Evolutionary conservation across 2,888 invertebrate genomes (phyloP).

Genomic region (Ophion ellenae): DNA sequence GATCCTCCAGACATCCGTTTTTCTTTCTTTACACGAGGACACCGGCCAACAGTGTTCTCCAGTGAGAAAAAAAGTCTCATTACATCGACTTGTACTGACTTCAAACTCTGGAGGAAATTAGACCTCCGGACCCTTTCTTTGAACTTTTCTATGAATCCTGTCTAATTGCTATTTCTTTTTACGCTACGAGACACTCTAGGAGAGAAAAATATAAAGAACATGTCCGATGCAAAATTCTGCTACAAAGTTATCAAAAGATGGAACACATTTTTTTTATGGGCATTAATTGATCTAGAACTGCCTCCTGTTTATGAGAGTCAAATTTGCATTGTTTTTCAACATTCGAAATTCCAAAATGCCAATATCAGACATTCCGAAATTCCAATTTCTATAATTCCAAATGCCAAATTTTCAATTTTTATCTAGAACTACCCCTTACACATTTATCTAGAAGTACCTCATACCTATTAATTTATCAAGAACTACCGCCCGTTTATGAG

Average conservation of each 20-base stretch:
- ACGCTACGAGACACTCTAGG: not conserved
- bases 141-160: not conserved
- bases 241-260: not conserved
- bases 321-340: no score
- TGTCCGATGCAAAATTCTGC: not conserved
- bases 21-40: not conserved
- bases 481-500: no score
- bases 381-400: no score
- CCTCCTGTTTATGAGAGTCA: no score
- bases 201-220: not conserved
- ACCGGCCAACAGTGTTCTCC: not conserved
- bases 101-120: not conserved
- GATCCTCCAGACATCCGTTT: slow-evolving; percentile 1
- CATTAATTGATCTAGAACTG: no score
- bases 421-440: no score
- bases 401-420: no score
- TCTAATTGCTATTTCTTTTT: not conserved
- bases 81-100: not conserved
- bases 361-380: no score
- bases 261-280: not conserved
- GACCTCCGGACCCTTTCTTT: not conserved
- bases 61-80: not conserved
- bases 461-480: no score
- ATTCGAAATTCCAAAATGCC: no score
- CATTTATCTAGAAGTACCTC: no score